phyloP scores from a whole-genome alignment of 1,140 invertebrate genomes.

The Cyclina sinensis region DNA sequence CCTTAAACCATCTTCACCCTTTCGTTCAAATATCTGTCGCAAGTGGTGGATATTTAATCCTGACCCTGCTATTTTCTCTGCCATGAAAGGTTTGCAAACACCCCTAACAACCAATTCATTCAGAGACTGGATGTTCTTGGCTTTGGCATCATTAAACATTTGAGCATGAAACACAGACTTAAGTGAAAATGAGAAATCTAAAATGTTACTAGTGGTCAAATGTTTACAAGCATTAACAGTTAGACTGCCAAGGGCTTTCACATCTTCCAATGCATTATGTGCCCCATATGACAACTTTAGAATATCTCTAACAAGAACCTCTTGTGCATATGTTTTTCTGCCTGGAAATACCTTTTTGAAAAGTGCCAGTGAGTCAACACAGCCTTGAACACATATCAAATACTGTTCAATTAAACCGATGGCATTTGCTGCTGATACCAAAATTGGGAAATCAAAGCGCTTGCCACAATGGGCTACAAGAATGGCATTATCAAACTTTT shows the following conservation, averaged over 20 bases:
- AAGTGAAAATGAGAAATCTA: too few relatives aligned
- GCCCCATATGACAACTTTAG: neutral
- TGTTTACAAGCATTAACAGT: too few relatives aligned
- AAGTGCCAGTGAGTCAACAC: neutral
- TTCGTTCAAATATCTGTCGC: neutral
- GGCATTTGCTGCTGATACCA: too few relatives aligned
- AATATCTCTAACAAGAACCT: neutral
- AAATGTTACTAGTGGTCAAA: too few relatives aligned
- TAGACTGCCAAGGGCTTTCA: neutral
- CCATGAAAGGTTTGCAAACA: neutral
- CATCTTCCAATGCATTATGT: slow-evolving; percentile 11
- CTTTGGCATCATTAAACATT: neutral
- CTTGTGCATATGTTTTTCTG: neutral
- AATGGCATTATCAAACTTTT: neutral
- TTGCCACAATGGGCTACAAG: slow-evolving; percentile 2
- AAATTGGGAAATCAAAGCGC: slow-evolving; percentile 12
- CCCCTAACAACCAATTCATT: neutral
- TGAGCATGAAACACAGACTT: too few relatives aligned
- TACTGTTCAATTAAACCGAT: too few relatives aligned
- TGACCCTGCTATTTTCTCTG: slow-evolving; percentile 8
- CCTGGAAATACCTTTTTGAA: neutral
- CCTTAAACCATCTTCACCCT: slow-evolving; percentile 5
- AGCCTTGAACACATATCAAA: neutral
- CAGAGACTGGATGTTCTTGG: neutral
- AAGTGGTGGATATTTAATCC: neutral